Base-by-base conservation (phyloP, 2,797 vertebrate genomes). In the Sebastes wilsoni region DNA sequence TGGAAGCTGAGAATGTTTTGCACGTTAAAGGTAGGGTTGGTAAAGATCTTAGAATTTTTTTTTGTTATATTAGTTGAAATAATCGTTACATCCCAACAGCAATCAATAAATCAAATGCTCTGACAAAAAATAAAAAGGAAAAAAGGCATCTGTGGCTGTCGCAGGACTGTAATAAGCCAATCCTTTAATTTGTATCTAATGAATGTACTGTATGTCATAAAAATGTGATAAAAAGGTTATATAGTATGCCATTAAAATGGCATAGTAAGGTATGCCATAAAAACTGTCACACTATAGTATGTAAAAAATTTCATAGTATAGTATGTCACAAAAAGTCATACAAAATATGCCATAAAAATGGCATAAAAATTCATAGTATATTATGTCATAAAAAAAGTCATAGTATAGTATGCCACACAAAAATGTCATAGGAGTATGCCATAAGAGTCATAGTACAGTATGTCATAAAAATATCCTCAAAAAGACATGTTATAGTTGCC, bases 81-180 rank as follows among this genome's bases (percentile, higher is more conserved):
- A 46, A 16, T 46, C 7, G 0, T 46, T 46, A 4, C 42, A 46
- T 18, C 42, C 16, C 16, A 16, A 46, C 16, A 46, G 16, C 42
- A 46, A 46, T 46, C 16, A 46, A 46, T 46, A 46, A 46, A 46
- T 1, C 42, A 46, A 46, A 18, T 46, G 16, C 16, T 46, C 42
- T 18, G 16, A 46, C 42, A 46, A 46, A 18, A 46, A 46, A 18
- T 18, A 46, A 46, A 46, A 46, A 8, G 6, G 14, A 42, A 42
- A 46, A 46, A 46, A 46, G 1, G 3, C 16, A 46, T 18, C 16
- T 46, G 0, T 18, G 42, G 16, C 6, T 46, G 0, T 46, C 6
- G 3, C 16, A 46, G 16, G 16, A 46, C 42, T 46, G 1, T 46
- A 46, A 46, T 46, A 46, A 18, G 16, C 42, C 42, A 46, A 46